These are phyloP conservation scores for Chaunax sp. DNA, from an alignment of 2,797 vertebrate species.

Conservation along the genomic window DNA sequence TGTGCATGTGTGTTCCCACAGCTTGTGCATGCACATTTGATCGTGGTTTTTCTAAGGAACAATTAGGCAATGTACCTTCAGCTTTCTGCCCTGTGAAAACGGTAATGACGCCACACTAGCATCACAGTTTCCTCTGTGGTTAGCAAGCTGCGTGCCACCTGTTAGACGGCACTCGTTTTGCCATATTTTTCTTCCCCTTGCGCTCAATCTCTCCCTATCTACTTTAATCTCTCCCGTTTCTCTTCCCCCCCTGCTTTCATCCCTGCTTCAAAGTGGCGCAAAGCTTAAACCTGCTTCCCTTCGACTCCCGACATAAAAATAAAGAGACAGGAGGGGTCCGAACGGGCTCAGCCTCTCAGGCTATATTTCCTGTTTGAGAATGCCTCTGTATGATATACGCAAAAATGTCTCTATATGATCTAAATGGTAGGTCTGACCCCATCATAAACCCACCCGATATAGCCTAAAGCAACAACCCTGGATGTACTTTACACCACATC, in stretches of 20 bases:
- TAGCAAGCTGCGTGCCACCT: slow-evolving; percentile 75
- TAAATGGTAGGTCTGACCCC: slow-evolving; percentile 57
- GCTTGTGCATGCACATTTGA: slow-evolving; percentile 18
- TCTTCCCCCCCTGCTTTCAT: slow-evolving; percentile 20
- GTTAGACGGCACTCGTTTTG: slow-evolving; percentile 51
- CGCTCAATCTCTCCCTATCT: slow-evolving; percentile 42
- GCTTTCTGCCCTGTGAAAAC: slow-evolving; percentile 52
- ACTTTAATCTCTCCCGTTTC: slow-evolving; percentile 56
- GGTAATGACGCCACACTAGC: slow-evolving; percentile 62
- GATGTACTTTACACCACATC: slow-evolving; percentile 70
- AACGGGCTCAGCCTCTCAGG: slow-evolving; percentile 45
- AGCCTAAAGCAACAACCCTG: slow-evolving; percentile 59
- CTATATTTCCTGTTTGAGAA: slow-evolving; percentile 63
- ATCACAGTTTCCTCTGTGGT: slow-evolving; percentile 78
- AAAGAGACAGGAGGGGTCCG: slow-evolving; percentile 25
- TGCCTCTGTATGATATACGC: slow-evolving; percentile 59
- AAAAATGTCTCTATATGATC: slow-evolving; percentile 56
- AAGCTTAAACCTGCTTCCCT: slow-evolving; percentile 36
- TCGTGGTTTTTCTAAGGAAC: slow-evolving; percentile 46
- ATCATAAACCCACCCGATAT: slow-evolving; percentile 59
- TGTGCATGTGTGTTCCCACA: slow-evolving; percentile 33
- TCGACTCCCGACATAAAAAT: slow-evolving; percentile 62
- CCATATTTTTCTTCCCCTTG: slow-evolving; percentile 31
- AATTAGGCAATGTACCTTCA: slow-evolving; percentile 59
- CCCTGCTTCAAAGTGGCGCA: slow-evolving; percentile 38